Conservation (phyloP, 2,888 invertebrate species). For the Lissonota sp. region DNA sequence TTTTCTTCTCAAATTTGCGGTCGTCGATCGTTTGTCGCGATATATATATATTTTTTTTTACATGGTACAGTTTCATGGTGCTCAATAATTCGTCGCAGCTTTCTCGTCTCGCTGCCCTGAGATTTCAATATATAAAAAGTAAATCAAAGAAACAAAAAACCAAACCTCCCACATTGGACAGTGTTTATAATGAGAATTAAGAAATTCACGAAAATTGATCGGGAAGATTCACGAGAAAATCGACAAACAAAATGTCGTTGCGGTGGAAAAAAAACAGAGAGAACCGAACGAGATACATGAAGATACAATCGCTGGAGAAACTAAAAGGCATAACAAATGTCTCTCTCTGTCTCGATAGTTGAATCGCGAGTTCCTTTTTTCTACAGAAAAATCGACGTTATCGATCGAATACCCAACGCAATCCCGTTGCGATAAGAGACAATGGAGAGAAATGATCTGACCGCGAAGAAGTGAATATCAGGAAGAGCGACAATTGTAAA, state of each 20-base stretch:
- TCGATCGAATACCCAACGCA: background rate
- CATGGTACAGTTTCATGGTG: conserved; percentile 22
- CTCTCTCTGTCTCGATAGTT: conserved; percentile 34
- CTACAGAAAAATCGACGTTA: background rate
- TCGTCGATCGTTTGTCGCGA: conserved; percentile 34
- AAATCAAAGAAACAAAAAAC: conserved; percentile 41
- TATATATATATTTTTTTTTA: conserved; percentile 12
- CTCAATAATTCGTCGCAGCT: conserved; percentile 47
- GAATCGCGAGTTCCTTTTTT: conserved; percentile 16
- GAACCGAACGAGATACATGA: conserved; percentile 15
- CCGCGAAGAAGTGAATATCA: conserved; percentile 5
- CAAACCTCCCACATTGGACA: conserved; percentile 63
- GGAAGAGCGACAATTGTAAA: conserved; percentile 9
- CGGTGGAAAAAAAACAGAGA: conserved; percentile 33
- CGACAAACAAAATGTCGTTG: conserved; percentile 13
- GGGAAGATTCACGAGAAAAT: conserved; percentile 30
- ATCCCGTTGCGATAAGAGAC: conserved; percentile 44
- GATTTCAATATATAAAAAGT: conserved; percentile 46
- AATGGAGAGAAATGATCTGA: conserved; percentile 19
- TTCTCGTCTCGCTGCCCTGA: conserved; percentile 70
- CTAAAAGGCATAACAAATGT: conserved; percentile 23
- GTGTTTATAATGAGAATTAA: conserved; percentile 24
- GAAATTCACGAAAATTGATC: conserved; percentile 11
- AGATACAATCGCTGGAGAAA: conserved; percentile 49
- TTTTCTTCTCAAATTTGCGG: conserved; percentile 25